A percentile compares a stretch with the other conserved stretches of the same genome.
phyloP scores from a whole-genome alignment of 2,888 invertebrate genomes.

The Saturnia pavonia region DNA sequence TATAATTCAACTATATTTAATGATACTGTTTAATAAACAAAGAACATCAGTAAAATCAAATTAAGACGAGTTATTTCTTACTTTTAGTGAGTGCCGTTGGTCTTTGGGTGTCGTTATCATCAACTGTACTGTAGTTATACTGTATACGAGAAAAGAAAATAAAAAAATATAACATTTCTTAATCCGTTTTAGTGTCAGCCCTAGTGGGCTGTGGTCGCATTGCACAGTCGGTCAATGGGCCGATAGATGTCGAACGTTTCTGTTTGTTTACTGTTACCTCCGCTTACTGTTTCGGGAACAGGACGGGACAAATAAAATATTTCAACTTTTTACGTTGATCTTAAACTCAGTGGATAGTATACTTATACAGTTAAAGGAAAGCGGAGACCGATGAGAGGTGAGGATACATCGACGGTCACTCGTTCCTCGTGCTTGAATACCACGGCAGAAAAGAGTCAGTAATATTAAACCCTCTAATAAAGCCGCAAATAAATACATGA shows the following conservation, averaged over 20 bases:
- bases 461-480: no score
- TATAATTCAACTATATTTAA: not conserved
- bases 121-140: not conserved
- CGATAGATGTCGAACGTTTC: conserved; percentile 13
- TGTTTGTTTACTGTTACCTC: conserved; percentile 16
- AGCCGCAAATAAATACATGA: no score
- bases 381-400: no score
- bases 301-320: not conserved
- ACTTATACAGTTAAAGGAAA: no score
- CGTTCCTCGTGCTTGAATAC: no score
- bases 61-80: not conserved
- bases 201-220: conserved; percentile 20
- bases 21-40: not conserved
- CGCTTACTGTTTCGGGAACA: conserved; percentile 4
- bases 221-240: conserved; percentile 27
- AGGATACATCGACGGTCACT: no score
- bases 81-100: no score
- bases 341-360: no score
- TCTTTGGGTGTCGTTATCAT: no score
- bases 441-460: no score
- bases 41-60: not conserved
- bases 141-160: not conserved
- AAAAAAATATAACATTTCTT: not conserved
- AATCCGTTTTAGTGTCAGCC: conserved; percentile 17
- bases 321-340: not conserved